Evolutionary conservation across 2,888 invertebrate species (phyloP).

Genomic region (Melitaea athalia): DNA sequence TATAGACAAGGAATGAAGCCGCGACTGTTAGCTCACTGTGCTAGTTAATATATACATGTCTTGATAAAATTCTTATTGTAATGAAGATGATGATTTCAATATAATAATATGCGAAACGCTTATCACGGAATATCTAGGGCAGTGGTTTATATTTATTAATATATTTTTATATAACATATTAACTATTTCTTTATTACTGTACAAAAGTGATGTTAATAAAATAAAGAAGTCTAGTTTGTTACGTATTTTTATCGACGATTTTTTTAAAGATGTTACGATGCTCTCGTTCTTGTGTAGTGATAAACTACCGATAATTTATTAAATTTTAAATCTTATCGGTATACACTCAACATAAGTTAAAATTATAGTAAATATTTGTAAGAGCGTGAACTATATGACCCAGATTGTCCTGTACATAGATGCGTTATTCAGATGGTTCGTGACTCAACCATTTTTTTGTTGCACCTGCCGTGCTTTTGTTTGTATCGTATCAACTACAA

Average conservation of each 20-base stretch:
- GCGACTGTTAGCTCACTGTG: too few relatives aligned
- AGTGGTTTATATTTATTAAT: not conserved
- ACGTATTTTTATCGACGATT: too few relatives aligned
- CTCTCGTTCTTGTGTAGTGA: not conserved
- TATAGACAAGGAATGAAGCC: too few relatives aligned
- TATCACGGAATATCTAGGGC: slow-evolving; percentile 11
- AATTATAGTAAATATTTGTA: slow-evolving; percentile 9
- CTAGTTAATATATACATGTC: not conserved
- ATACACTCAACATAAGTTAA: not conserved
- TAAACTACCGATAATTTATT: not conserved
- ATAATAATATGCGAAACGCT: slow-evolving; percentile 25
- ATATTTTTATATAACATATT: too few relatives aligned
- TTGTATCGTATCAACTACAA: slow-evolving; percentile 17
- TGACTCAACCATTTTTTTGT: slow-evolving; percentile 16
- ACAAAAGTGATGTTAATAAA: too few relatives aligned
- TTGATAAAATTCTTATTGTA: slow-evolving; percentile 9
- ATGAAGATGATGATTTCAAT: slow-evolving; percentile 26
- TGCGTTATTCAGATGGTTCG: slow-evolving; percentile 10
- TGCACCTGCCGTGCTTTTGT: slow-evolving; percentile 21
- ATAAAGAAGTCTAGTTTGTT: too few relatives aligned
- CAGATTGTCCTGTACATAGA: slow-evolving; percentile 1
- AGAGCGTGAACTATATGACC: slow-evolving; percentile 9
- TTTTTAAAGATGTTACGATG: too few relatives aligned
- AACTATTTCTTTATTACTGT: too few relatives aligned
- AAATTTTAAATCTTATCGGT: too few relatives aligned